phyloP scores from a whole-genome alignment of 2,797 vertebrate genomes.

The Falco peregrinus region DNA sequence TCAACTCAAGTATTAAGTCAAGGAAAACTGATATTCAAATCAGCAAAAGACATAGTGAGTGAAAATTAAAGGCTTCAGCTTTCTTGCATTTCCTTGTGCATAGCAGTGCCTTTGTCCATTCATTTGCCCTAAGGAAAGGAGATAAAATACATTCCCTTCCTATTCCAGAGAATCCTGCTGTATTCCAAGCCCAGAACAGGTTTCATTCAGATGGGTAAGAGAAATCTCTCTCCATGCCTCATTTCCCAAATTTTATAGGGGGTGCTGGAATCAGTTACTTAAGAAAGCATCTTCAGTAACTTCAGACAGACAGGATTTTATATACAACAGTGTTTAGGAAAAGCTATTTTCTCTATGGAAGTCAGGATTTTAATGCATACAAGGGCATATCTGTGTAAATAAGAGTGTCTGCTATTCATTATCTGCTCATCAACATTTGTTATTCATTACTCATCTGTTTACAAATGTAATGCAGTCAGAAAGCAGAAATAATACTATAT shows the following conservation, averaged over 20 bases:
- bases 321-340: slow-evolving; percentile 48
- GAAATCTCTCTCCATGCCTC: slow-evolving; percentile 6
- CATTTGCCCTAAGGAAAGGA: slow-evolving; percentile 49
- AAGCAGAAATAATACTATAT: slow-evolving; percentile 58
- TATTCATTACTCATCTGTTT: slow-evolving; percentile 64
- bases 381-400: slow-evolving; percentile 58
- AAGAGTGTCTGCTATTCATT: slow-evolving; percentile 54
- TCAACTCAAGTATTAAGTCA: neutral
- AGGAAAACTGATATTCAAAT: neutral
- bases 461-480: slow-evolving; percentile 47
- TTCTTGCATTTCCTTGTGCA: slow-evolving; percentile 25
- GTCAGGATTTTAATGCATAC: slow-evolving; percentile 37
- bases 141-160: slow-evolving; percentile 23
- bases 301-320: slow-evolving; percentile 43
- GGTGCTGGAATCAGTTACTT: slow-evolving; percentile 55
- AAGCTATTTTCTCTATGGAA: slow-evolving; percentile 54
- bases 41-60: neutral
- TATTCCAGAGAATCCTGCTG: slow-evolving; percentile 1
- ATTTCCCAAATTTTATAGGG: slow-evolving; percentile 52
- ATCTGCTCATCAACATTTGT: slow-evolving; percentile 64
- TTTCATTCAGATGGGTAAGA: slow-evolving; percentile 22
- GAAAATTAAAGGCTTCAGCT: neutral
- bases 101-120: slow-evolving; percentile 54
- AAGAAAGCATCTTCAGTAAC: slow-evolving; percentile 58
- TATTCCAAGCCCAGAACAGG: neutral